phyloP scores from a whole-genome alignment of 2,797 vertebrate species.

The Hoplostethus atlanticus region DNA sequence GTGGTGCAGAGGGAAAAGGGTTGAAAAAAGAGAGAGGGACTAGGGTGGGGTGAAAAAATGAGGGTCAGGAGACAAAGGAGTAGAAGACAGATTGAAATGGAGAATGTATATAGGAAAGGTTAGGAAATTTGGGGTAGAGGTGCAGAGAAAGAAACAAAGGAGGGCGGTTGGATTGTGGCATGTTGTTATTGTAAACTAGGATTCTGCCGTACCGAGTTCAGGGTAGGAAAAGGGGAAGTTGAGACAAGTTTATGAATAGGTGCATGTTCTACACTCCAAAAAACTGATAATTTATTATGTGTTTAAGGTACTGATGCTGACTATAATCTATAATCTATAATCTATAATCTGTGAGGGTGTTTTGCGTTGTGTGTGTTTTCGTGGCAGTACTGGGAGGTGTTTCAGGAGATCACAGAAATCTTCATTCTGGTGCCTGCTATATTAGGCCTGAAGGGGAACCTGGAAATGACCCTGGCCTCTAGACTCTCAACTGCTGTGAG shows the following conservation, averaged over 20 bases:
- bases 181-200: background rate
- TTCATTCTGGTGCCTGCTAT: conserved; percentile 96
- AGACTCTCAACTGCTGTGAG: conserved; percentile 96
- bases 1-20: no score
- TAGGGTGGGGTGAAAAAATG: background rate
- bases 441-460: conserved; percentile 96
- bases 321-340: no score
- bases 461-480: conserved; percentile 98
- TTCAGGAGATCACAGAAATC: conserved; percentile 93
- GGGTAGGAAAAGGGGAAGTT: background rate
- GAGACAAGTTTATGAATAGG: background rate
- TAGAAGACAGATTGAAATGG: background rate
- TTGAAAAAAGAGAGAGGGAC: no score
- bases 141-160: background rate
- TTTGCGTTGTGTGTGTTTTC: conserved; percentile 41
- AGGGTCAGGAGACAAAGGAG: background rate
- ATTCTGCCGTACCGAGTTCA: background rate
- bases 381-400: conserved; percentile 93
- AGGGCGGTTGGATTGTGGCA: background rate
- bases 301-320: background rate
- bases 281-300: background rate
- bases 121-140: background rate
- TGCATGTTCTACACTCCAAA: background rate
- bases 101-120: background rate
- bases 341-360: background rate